Base-by-base conservation (phyloP, 2,797 vertebrate genomes). In the Chelonia mydas region DNA sequence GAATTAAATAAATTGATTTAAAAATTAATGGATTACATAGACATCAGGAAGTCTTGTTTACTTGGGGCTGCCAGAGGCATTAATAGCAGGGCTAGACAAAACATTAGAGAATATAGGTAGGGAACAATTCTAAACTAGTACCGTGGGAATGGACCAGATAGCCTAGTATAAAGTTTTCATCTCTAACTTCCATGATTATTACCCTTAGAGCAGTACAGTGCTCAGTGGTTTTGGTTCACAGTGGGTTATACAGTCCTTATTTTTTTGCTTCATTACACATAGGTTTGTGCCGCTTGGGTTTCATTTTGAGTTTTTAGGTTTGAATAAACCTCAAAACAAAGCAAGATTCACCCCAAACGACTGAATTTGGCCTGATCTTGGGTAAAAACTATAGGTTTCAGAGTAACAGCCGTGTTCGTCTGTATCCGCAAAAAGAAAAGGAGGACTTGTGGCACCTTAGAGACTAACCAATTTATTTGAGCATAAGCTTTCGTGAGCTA, bases 281-380 rank as follows among this genome's bases (percentile, higher is more conserved):
- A 2, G 55, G 76, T 19, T 57, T 1, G 1, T 57, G 57, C 19
- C 33, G 21, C 4, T 57, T 33, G 88, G 57, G 17, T 51, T 90
- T 79, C 72, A 85, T 31, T 41, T 92, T 11, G 6, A 16, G 91
- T 91, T 91, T 93, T 74, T 85, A 50, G 2, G 11, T 89, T 89
- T 90, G 37, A 90, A 91, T 72, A 81, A 87, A 86, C 86, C 31
- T 84, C 11, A 50, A 11, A 25, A 84, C 90, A 90, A 94, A 85
- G 51, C 50, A 78, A 8, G 6, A 10, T 55, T 86, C 57, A 88
- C 89, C 76, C 41, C 76, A 95, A 91, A 28, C 2, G 19, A 21
- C 3, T 51, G n/a, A 47, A 49, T 84, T 74, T 37, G 88, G 28
- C 33, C 11, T 51, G 53, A 13, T 31, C 82, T 11, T 1, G 45